Conservation (phyloP, 2,888 invertebrate genomes). For the Eremobia ochroleuca region DNA sequence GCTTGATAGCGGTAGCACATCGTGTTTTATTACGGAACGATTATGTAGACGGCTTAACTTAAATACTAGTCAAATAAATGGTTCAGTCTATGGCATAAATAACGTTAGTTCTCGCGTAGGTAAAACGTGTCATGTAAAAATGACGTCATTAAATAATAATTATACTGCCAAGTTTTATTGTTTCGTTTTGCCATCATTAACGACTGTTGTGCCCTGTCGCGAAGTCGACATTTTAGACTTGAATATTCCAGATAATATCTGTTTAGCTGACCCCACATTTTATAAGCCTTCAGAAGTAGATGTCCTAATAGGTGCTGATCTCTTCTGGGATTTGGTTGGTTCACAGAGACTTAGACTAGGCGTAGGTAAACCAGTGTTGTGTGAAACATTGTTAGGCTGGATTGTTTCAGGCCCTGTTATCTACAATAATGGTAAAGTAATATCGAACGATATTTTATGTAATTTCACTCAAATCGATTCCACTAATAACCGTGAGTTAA, state of each 20-base stretch:
- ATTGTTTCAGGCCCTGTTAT: background rate
- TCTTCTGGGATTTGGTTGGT: background rate
- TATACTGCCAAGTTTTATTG: background rate
- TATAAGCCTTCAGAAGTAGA: slow-evolving; percentile 3
- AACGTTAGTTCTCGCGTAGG: too few relatives aligned
- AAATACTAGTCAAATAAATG: too few relatives aligned
- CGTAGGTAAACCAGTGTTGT: background rate
- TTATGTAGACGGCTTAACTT: too few relatives aligned
- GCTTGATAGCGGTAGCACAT: too few relatives aligned
- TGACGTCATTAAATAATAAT: too few relatives aligned
- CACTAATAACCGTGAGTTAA: background rate
- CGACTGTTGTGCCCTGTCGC: background rate
- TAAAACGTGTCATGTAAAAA: too few relatives aligned
- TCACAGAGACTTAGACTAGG: background rate
- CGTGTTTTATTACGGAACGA: too few relatives aligned
- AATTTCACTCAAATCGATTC: background rate
- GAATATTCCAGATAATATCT: background rate
- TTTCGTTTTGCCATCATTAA: background rate
- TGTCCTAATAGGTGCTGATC: background rate
- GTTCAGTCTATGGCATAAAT: too few relatives aligned
- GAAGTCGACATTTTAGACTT: background rate
- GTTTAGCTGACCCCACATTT: background rate
- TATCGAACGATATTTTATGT: background rate
- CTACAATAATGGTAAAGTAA: background rate
- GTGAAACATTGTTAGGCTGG: slow-evolving; percentile 10